Evolutionary conservation across 2,888 invertebrate genomes (phyloP), one percentile per base, ranked within the genome.

Genomic region (Dicycla oo): DNA sequence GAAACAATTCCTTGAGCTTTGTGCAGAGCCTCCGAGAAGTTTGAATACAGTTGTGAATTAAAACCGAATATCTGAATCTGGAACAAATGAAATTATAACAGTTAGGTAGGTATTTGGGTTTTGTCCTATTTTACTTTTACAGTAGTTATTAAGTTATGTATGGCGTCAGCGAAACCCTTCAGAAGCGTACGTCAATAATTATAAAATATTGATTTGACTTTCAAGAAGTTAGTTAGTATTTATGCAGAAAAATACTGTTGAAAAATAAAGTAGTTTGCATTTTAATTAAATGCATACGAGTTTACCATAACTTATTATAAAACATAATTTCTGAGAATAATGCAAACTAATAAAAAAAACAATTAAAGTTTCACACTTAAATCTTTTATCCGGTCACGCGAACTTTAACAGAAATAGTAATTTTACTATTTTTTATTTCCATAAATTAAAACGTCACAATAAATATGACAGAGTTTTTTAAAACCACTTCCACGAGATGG

Each of bases 51-150:
- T 95, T 99, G 99, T 76, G 99, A 98, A 96, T 99, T 99, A 97
- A 99, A 99, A 88, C 99, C 99, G 95, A 99, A 98, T 96, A 99
- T 98, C 97, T 99, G 99, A 92, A 99, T 98, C 99, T 99, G 97
- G 84, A 97, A 97, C 92, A 95, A 95, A 89, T 83, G 77, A 78
- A 72, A 70, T 63, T 67, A 57, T 56, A 65, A 58, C 34, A 51
- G 83, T 79, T 18, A 45, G 84, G 78, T 18, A 61, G 4, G 3
- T 38, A 75, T 60, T 75, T 75, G 34, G 47, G 67, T 77, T 73
- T 71, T 76, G 57, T 74, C 54, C n/a, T 56, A 38, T 38, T 40
- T 68, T 53, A 43, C 40, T 60, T 53, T 20, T 26, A 75, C 4
- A 60, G 23, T 34, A 30, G 30, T 75, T 53, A 40, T 51, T 26